Conservation (phyloP, 2,888 invertebrate genomes). For the Eueremaeus valkanovi region DNA sequence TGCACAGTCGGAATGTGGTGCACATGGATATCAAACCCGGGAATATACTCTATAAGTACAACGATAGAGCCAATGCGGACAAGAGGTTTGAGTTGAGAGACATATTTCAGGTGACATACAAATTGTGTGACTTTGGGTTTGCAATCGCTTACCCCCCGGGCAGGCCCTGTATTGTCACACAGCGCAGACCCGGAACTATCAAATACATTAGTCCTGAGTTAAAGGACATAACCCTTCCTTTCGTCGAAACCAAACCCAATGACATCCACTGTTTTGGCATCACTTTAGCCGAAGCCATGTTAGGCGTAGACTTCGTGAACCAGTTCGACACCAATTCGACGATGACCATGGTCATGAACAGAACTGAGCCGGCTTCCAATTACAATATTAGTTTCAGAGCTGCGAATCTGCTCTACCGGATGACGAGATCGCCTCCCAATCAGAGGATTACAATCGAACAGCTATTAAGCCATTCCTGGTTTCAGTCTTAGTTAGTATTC, state of each 20-base stretch:
- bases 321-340: no score
- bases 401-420: no score
- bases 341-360: no score
- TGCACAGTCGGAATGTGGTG: neutral
- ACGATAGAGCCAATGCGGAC: neutral
- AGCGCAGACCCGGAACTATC: neutral
- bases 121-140: neutral
- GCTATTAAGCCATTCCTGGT: no score
- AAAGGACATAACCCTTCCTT: neutral
- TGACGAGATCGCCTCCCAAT: no score
- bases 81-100: neutral
- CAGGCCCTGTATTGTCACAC: neutral
- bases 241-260: neutral
- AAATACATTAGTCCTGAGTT: neutral
- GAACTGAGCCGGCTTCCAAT: no score
- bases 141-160: neutral
- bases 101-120: no score
- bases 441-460: no score
- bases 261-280: neutral
- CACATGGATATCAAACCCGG: conserved; percentile 4
- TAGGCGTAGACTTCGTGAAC: neutral
- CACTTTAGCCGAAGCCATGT: neutral
- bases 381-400: no score
- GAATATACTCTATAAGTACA: neutral
- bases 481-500: no score